Base-by-base conservation (phyloP, 2,888 invertebrate genomes). In the Dasypogon diadema region DNA sequence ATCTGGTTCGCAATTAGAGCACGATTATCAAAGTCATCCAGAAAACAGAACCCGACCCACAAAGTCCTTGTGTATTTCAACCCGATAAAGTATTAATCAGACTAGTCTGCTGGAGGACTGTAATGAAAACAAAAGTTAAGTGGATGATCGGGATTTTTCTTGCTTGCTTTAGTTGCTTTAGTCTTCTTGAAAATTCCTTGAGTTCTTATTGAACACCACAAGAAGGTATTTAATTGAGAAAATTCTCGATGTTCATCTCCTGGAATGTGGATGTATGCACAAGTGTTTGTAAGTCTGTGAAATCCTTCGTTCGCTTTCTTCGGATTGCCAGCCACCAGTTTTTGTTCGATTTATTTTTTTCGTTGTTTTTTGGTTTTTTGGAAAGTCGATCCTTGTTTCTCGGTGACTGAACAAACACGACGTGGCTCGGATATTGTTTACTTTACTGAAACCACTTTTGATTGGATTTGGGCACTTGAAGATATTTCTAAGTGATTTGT, bases 391-490 rank as follows among this genome's bases (percentile, higher is more conserved):
- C 73, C 55, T 58, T 73, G 42, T 73, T 56, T 56, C 46, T 73
- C 58, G 55, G 65, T 75, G 56, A 55, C 65, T 76, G 68, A 73
- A 60, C 48, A 76, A 76, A 76, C 74, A 76, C 56, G 76, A 74
- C 74, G 55, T 76, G 56, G 68, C 34, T 58, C 65, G 34, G 56
- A 76, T 74, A 76, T 76, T 76, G 74, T 76, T 76, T 76, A 74
- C 65, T 76, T 51, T 68, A 48, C 48, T 74, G 76, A 58, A 56
- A 76, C 73, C 73, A 74, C 76, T 58, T 76, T 74, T 73, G 76
- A 76, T 76, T 76, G 76, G 76, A 76, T 74, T 74, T 58, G 56
- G 58, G 58, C 76, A 65, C 74, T 76, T 65, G 76, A 76, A 74
- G 34, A 68, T 68, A 65, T 76, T 72, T 72, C 42, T 48, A 65